Base-by-base conservation (phyloP, 1,140 invertebrate species). In the Cyclina sinensis region DNA sequence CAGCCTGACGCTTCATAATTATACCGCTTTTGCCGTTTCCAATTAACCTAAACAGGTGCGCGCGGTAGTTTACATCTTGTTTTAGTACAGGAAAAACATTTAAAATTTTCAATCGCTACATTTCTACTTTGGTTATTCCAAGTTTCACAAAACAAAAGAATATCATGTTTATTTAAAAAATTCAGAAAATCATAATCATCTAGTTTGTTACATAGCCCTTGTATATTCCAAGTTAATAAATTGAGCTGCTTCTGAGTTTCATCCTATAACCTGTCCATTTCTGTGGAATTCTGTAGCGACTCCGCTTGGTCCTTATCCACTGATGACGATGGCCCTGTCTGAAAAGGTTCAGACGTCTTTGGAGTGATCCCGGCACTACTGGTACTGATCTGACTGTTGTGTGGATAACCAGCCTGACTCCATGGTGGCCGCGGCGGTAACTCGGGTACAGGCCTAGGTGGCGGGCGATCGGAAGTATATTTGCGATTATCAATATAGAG, bases 61-160 rank as follows among this genome's bases (percentile, higher is more conserved):
- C n/a, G n/a, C n/a, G n/a, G n/a, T n/a, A n/a, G n/a, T n/a, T n/a
- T n/a, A n/a, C n/a, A n/a, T n/a, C n/a, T n/a, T n/a, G n/a, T n/a
- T n/a, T n/a, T 43, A 2, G 81, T 62, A 70, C 81, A 84, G 18
- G 81, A 70, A 84, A n/a, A 84, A 73, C 65, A 48, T 32, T 70
- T 37, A 48, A 39, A 84, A 62, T 62, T 62, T 9, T 62, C 57
- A 1, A 62, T 62, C 51, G 21, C 18, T 12, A 54, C 21, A n/a
- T 54, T 54, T n/a, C 21, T 54, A 18, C 21, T 54, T 54, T 54
- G 2, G 21, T 54, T 7, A 84, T 84, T 68, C 81, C 81, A 84
- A 3, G 81, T 84, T 70, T 84, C 81, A 48, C 62, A 73, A 5
- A 84, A 73, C 24, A 84, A 32, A 18, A 84, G 3, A 43, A 84